These are phyloP conservation scores for Digitonthophagus gazella DNA, from an alignment of 2,888 invertebrate species.

Conservation along the genomic window DNA sequence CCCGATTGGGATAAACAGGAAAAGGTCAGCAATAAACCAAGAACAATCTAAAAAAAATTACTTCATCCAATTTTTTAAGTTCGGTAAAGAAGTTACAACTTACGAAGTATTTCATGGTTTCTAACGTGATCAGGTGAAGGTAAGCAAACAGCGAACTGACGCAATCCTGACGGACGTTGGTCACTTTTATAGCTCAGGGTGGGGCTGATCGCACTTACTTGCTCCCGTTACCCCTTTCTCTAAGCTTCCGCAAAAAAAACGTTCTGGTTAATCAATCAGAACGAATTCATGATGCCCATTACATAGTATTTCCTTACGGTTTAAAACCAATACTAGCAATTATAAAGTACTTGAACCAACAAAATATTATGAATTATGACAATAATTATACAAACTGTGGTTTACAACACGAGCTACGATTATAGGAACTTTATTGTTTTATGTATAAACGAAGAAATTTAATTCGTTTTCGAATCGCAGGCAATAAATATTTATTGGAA, in stretches of 20 bases:
- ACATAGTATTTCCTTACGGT: neutral
- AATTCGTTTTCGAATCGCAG: too few relatives aligned
- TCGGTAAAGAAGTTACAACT: conserved; percentile 27
- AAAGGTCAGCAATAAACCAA: conserved; percentile 34
- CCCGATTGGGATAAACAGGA: conserved; percentile 37
- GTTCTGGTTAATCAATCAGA: neutral
- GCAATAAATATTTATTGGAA: too few relatives aligned
- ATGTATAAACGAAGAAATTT: too few relatives aligned
- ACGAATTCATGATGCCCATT: neutral
- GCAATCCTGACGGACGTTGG: conserved; percentile 26
- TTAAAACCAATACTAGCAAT: too few relatives aligned
- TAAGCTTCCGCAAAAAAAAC: neutral
- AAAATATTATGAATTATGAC: too few relatives aligned
- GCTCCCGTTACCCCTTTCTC: conserved; percentile 20
- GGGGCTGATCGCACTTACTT: conserved; percentile 29
- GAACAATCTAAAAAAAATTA: conserved; percentile 32
- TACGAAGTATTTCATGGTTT: conserved; percentile 36
- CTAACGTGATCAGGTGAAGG: conserved; percentile 26
- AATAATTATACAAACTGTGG: too few relatives aligned
- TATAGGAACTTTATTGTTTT: too few relatives aligned
- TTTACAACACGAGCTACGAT: too few relatives aligned
- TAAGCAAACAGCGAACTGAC: conserved; percentile 36
- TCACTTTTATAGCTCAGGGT: conserved; percentile 37
- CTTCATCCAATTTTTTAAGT: neutral
- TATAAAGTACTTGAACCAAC: too few relatives aligned